A percentile compares a stretch with the other conserved stretches of the same genome.
Evolutionary conservation across 2,888 invertebrate genomes (phyloP).

Genomic region (Seira ritae): DNA sequence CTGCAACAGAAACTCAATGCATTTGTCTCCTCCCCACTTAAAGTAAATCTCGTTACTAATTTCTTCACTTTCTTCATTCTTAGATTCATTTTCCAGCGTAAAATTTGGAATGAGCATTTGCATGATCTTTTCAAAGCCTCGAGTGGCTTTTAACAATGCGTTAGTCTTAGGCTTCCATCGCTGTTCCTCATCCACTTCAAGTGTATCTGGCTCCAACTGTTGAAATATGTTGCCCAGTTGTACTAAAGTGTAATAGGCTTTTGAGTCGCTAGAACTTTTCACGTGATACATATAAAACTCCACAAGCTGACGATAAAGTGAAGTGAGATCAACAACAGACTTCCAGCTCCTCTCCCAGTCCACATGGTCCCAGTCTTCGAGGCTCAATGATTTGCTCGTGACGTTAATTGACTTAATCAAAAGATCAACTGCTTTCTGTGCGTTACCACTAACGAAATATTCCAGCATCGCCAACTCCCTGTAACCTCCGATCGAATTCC

Average conservation of each 20-base stretch:
- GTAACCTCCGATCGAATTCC: constrained; percentile 66
- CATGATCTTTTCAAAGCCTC: constrained; percentile 66
- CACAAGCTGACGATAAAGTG: constrained; percentile 63
- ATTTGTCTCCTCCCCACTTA: constrained; percentile 67
- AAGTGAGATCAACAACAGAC: constrained; percentile 57
- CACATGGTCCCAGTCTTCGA: constrained; percentile 40
- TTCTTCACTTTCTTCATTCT: constrained; percentile 20
- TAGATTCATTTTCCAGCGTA: neutral
- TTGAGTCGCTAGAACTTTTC: constrained; percentile 34
- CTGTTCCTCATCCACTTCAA: constrained; percentile 6
- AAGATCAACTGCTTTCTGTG: constrained; percentile 58
- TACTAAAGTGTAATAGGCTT: constrained; percentile 57
- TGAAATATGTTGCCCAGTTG: constrained; percentile 68
- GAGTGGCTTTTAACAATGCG: constrained; percentile 66
- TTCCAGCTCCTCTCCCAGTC: constrained; percentile 61
- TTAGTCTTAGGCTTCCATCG: constrained; percentile 50
- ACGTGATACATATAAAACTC: constrained; percentile 61
- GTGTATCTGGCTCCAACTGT: constrained; percentile 29
- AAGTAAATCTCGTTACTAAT: constrained; percentile 30
- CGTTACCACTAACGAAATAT: constrained; percentile 64
- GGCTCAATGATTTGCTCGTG: constrained; percentile 41
- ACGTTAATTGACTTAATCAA: constrained; percentile 69
- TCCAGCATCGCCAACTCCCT: constrained; percentile 70
- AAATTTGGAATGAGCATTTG: constrained; percentile 41
- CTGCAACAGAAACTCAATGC: constrained; percentile 68